phyloP scores from a whole-genome alignment of 2,113 vertebrate species.

The Gracilinanus agilis region DNA sequence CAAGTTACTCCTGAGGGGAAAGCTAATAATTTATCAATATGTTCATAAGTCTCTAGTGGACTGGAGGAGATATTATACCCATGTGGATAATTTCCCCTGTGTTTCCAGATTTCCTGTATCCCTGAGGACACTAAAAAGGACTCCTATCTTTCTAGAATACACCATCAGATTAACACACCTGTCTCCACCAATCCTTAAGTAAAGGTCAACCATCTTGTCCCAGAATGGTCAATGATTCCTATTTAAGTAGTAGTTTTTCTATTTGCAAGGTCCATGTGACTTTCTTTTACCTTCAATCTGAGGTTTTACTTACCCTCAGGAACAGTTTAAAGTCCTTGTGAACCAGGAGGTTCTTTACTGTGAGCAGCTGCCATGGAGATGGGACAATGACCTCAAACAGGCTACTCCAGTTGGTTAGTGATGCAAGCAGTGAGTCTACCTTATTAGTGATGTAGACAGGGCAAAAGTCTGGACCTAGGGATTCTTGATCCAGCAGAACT shows the following conservation, averaged over 20 bases:
- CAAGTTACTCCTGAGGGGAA: conserved; percentile 14
- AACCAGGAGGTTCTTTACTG: conserved; percentile 69
- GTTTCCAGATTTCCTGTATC: background rate
- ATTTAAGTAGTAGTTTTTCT: background rate
- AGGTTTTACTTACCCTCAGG: conserved; percentile 47
- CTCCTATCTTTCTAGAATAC: background rate
- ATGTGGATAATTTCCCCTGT: background rate
- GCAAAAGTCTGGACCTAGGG: background rate
- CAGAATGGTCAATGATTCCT: conserved; percentile 36
- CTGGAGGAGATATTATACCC: background rate
- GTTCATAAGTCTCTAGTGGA: background rate
- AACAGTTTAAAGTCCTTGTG: conserved; percentile 59
- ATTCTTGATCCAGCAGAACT: background rate
- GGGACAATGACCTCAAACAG: conserved; percentile 77
- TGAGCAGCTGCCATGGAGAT: conserved; percentile 67
- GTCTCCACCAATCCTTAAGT: background rate
- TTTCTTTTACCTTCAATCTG: background rate
- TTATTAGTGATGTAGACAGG: background rate
- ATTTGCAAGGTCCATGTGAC: background rate
- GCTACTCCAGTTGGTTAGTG: conserved; percentile 73
- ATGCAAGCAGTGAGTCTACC: background rate
- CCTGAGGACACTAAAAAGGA: background rate
- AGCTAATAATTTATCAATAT: background rate
- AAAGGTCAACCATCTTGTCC: no score
- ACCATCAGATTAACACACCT: background rate